Evolutionary conservation across 2,888 invertebrate species (phyloP).

Genomic region (Lycocerus yunnanus): DNA sequence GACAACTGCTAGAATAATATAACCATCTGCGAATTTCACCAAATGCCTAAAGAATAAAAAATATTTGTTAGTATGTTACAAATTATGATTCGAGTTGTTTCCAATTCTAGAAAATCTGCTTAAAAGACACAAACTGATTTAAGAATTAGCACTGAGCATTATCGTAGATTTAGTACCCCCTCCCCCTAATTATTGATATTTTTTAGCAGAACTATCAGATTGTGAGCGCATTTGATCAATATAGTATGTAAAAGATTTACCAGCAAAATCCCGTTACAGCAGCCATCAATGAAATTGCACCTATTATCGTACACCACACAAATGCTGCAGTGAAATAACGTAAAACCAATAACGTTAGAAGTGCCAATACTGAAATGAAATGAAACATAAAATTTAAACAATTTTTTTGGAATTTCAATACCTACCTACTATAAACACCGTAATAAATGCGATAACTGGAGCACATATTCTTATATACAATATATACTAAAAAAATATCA

Average conservation of each 20-base stretch:
- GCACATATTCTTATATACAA: not conserved
- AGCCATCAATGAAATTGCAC: not conserved
- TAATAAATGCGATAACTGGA: not conserved
- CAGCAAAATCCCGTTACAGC: not conserved
- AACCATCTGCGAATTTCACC: not conserved
- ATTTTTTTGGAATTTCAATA: not conserved
- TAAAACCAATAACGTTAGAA: not conserved
- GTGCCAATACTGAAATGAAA: not conserved
- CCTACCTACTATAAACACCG: not conserved
- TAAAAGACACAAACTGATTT: not conserved
- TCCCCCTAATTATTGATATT: not conserved
- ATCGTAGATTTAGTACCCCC: not conserved
- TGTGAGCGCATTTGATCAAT: not conserved
- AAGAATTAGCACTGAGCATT: not conserved
- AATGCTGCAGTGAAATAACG: not conserved
- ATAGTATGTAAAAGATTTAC: not conserved
- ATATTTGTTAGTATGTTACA: not conserved
- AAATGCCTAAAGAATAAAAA: not conserved
- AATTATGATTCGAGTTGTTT: not conserved
- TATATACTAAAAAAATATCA: not conserved
- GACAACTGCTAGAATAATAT: not conserved
- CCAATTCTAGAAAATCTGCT: not conserved
- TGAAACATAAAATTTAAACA: not conserved
- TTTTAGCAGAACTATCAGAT: not conserved
- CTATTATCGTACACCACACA: not conserved